Base-by-base conservation (phyloP, 2,797 vertebrate species). In the Catostomus latipinnis region DNA sequence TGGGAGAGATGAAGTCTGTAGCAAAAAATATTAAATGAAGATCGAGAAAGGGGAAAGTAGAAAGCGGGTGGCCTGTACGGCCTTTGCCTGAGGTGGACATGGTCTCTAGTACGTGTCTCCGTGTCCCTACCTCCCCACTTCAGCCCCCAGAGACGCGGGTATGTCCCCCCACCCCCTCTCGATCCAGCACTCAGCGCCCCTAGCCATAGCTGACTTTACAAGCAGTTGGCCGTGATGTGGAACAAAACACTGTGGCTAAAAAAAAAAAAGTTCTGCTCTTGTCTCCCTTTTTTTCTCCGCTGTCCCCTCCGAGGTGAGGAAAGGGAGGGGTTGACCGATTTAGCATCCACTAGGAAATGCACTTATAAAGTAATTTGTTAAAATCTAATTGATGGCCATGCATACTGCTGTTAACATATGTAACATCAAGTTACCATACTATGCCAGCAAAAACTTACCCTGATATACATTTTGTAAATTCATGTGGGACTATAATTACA, bases 351-450 rank as follows among this genome's bases (percentile, higher is more conserved):
- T 91, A 89, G 93, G 90, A 91, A 91, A 91, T 90, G 89, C 88
- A 92, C 87, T 87, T 87, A 91, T 89, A 92, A 92, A 92, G 93
- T 93, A 83, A 90, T 94, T 93, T 93, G 92, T 93, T 94, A 92
- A 93, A 93, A 92, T 91, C 90, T 90, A 93, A 94, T 93, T 93
- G 93, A 94, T 94, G 86, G 90, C 92, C 92, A 88, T 89, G 90
- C 89, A 92, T 92, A 86, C 89, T 34, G 34, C 2, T 34, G 34
- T 34, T 34, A 34, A 34, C 34, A 34, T 34, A 34, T 34, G 2
- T 34, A 34, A 34, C 34, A 34, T 34, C 34, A 34, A 3, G 34
- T 34, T 34, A 34, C 2, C 34, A 34, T 34, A 34, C 34, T 34
- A 34, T 34, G 34, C 34, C 34, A 34, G 3, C 34, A 34, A 34